A percentile compares a stretch with the other conserved stretches of the same genome.
These are phyloP conservation scores for Leucopternis melanops DNA, from an alignment of 2,113 vertebrate genomes.

Conservation along the genomic window DNA sequence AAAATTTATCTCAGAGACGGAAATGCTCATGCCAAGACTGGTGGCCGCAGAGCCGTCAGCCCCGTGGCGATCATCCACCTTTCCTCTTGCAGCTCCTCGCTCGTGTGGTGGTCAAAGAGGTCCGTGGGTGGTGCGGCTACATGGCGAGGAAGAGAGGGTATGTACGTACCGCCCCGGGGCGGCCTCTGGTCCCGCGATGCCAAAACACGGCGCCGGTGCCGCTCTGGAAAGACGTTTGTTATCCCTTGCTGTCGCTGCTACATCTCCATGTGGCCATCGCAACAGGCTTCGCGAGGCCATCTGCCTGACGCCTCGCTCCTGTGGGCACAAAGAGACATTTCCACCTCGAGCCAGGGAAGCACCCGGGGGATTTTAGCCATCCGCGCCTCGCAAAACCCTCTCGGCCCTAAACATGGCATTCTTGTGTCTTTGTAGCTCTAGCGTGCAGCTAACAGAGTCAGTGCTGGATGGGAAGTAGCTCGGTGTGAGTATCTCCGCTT, in stretches of 20 bases:
- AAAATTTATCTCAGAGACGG: accelerated
- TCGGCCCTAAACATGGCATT: background rate
- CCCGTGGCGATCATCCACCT: accelerated
- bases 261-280: accelerated
- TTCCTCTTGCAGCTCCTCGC: conserved; percentile 76
- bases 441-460: conserved; percentile 70
- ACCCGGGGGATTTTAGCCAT: background rate
- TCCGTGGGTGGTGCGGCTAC: conserved; percentile 74
- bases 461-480: conserved; percentile 65
- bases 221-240: background rate
- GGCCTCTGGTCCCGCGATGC: accelerated
- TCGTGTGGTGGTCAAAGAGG: conserved; percentile 89
- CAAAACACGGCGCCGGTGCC: accelerated
- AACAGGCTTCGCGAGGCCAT: accelerated
- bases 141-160: conserved; percentile 76
- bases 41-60: background rate
- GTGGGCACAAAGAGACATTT: background rate
- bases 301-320: accelerated
- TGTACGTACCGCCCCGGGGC: accelerated
- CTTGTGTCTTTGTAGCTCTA: conserved; percentile 73
- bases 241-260: background rate
- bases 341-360: background rate
- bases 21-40: accelerated
- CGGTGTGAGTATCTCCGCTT: conserved; percentile 65
- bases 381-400: background rate